phyloP scores from a whole-genome alignment of 1,140 invertebrate genomes.

The Bombus cullumanus region DNA sequence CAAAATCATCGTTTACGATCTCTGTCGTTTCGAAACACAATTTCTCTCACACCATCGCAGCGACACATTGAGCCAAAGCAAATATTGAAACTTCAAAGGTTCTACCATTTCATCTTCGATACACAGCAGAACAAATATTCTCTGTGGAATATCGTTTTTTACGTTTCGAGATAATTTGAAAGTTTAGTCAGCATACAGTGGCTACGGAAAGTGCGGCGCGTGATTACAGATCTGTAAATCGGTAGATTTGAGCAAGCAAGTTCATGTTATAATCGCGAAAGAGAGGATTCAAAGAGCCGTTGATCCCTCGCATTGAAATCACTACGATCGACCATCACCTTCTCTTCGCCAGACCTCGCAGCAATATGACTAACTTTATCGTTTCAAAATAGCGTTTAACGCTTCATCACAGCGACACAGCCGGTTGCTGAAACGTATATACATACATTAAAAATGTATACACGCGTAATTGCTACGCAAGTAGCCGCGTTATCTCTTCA shows the following conservation, averaged over 20 bases:
- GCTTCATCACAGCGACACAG: no score
- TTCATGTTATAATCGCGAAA: background rate
- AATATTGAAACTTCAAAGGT: background rate
- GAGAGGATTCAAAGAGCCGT: background rate
- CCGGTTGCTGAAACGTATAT: background rate
- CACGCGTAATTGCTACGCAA: background rate
- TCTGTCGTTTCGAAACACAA: no score
- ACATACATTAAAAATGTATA: background rate
- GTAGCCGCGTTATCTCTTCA: background rate
- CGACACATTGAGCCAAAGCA: background rate
- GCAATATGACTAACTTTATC: background rate
- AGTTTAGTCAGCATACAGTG: background rate
- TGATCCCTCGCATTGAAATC: background rate
- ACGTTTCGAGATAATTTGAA: background rate
- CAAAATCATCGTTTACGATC: no score
- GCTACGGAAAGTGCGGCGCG: no score
- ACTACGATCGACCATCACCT: background rate
- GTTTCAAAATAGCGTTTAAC: constrained; percentile 8
- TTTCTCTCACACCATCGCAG: background rate
- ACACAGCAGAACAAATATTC: background rate
- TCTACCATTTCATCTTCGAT: background rate
- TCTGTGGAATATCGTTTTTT: background rate
- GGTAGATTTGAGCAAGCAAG: no score
- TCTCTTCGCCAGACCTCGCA: background rate
- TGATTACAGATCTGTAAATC: no score